A percentile compares a stretch with the other conserved stretches of the same genome.
Evolutionary conservation across 2,113 vertebrate species (phyloP).

Genomic region (Forbesichthys agassizii): DNA sequence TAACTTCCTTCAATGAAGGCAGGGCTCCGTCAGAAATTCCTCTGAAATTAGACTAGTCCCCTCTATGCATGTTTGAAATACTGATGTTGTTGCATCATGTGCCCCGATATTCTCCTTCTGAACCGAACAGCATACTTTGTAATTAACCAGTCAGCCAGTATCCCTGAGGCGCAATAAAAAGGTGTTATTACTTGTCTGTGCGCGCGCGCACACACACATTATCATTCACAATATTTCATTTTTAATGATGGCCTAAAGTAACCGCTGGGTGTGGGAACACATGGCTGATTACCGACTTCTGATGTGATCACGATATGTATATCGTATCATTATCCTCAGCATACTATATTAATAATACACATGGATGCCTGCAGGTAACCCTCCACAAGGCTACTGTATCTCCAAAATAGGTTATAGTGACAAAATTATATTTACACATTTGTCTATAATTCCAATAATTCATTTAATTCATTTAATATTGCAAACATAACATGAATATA

Average conservation of each 20-base stretch:
- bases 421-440: no score
- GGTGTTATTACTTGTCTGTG: background rate
- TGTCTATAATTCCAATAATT: no score
- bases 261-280: constrained; percentile 10
- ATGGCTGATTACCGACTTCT: no score
- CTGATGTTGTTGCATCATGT: constrained; percentile 55
- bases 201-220: background rate
- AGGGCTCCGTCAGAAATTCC: constrained; percentile 46
- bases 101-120: background rate
- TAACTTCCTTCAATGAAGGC: constrained; percentile 46
- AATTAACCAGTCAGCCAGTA: constrained; percentile 51
- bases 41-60: constrained; percentile 42
- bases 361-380: no score
- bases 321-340: no score
- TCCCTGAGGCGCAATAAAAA: constrained; percentile 22
- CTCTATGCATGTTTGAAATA: constrained; percentile 61
- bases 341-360: no score
- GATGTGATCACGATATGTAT: no score
- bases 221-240: background rate
- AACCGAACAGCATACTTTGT: constrained; percentile 12
- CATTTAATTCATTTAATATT: no score
- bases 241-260: background rate
- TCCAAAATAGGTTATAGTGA: no score
- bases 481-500: no score
- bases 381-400: no score